Evolutionary conservation across 2,113 vertebrate genomes (phyloP), one percentile per base, ranked within the genome.

Genomic region (Carollia perspicillata): DNA sequence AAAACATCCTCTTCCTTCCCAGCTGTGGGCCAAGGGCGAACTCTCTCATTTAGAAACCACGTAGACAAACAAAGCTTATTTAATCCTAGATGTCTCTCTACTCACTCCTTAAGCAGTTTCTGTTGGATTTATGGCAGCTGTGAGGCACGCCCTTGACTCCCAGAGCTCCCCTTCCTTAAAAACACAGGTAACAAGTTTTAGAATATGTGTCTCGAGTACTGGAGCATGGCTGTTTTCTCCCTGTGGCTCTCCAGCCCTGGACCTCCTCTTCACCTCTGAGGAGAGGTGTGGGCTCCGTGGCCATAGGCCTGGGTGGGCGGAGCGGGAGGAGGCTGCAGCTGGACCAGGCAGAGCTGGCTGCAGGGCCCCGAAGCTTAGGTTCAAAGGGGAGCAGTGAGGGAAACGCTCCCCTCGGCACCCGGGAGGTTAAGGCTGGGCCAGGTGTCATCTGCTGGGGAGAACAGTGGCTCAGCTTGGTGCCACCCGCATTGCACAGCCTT

Each of bases 311-410:
- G 28, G 26, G 13, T 10, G 0, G 0, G 33, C 23, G 33, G 81
- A 18, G 5, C 9, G 4, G 26, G 33, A 78, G 79, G 26, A 58
- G 53, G 20, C 18, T 30, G 22, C 18, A 74, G 12, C 3, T 7
- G 42, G 10, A 37, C 22, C 7, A 9, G 0, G 6, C 7, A 9
- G 28, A 55, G 35, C 10, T 20, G 17, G 17, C 0, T 1, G 4
- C 10, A 1, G 30, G 22, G 28, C 26, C 2, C 9, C 7, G 33
- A 5, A 5, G 12, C 4, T 0, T 22, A 0, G 0, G 42, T 33
- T 6, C 5, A 37, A 35, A 7, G 40, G 63, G n/a, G 16, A 18
- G 28, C 60, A 47, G 11, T 7, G 18, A 20, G 30, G 8, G 30
- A 30, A 30, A 4, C 3, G 13, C 9, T 28, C 30, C 16, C 79